Percentiles rank a stretch among this genome's conserved stretches.
Conservation (phyloP, 2,113 vertebrate species). For the Limnothrissa miodon region DNA sequence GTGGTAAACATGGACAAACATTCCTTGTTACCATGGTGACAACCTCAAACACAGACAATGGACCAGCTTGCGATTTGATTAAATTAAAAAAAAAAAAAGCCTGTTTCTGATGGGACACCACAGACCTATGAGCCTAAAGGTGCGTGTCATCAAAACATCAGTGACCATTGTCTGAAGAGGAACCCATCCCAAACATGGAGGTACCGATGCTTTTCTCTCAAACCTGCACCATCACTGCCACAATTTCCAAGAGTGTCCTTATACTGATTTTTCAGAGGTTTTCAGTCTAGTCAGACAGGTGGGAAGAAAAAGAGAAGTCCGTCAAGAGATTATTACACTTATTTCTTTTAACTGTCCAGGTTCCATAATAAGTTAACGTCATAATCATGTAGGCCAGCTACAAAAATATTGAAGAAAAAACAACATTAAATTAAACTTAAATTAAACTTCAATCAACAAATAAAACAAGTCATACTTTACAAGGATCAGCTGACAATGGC, state of each 20-base stretch:
- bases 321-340: conserved; percentile 74
- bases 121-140: neutral
- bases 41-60: neutral
- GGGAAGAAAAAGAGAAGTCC: conserved; percentile 46
- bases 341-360: conserved; percentile 72
- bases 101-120: neutral
- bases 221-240: neutral
- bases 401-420: conserved; percentile 72
- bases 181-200: neutral
- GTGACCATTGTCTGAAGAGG: neutral
- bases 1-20: neutral
- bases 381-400: conserved; percentile 97
- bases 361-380: conserved; percentile 90
- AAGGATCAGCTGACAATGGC: conserved; percentile 77
- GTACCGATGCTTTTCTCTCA: neutral
- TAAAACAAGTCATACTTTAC: conserved; percentile 85
- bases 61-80: neutral
- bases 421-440: conserved; percentile 27
- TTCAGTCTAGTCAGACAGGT: conserved; percentile 35
- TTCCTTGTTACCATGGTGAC: neutral
- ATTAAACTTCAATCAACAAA: conserved; percentile 63
- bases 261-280: neutral
- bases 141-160: neutral
- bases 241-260: neutral
- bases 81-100: neutral